These are phyloP conservation scores for Pristionchus maxplancki DNA, from an alignment of 2,888 invertebrate genomes.

Conservation along the genomic window DNA sequence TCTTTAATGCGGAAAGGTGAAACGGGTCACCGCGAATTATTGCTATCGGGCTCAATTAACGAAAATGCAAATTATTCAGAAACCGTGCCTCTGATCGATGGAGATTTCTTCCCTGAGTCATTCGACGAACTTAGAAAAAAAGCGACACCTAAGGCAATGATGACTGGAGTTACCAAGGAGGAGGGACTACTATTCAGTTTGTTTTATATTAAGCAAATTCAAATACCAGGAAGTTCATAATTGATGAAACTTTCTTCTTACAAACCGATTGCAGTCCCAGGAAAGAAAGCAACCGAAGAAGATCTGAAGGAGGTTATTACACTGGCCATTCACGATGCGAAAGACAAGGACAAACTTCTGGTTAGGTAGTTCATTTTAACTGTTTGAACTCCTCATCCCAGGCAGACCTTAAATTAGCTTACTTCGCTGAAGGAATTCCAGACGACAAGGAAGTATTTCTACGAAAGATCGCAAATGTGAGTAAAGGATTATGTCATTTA, in stretches of 20 bases:
- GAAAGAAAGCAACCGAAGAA: constrained; percentile 27
- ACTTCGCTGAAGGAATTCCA: constrained; percentile 58
- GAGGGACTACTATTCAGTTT: constrained; percentile 49
- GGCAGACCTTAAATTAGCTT: constrained; percentile 66
- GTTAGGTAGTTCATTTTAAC: neutral
- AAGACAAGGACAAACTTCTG: neutral
- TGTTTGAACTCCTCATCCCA: constrained; percentile 52
- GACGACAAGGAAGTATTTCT: constrained; percentile 62
- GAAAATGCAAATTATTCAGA: constrained; percentile 53
- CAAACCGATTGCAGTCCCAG: constrained; percentile 52
- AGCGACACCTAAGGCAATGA: constrained; percentile 26
- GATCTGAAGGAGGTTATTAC: constrained; percentile 40
- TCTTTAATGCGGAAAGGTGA: too few species aligned
- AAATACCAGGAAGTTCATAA: too few species aligned
- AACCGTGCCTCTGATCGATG: constrained; percentile 15
- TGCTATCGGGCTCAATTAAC: too few species aligned
- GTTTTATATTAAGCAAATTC: neutral
- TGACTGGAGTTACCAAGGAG: constrained; percentile 34
- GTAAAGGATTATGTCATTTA: too few species aligned
- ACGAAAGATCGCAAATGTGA: constrained; percentile 59
- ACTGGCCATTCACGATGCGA: neutral
- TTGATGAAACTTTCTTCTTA: neutral
- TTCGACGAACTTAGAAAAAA: constrained; percentile 40
- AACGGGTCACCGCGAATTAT: too few species aligned
- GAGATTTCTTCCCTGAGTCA: constrained; percentile 20